Base-by-base conservation (phyloP, 2,797 vertebrate genomes). In the Zalophus californianus region DNA sequence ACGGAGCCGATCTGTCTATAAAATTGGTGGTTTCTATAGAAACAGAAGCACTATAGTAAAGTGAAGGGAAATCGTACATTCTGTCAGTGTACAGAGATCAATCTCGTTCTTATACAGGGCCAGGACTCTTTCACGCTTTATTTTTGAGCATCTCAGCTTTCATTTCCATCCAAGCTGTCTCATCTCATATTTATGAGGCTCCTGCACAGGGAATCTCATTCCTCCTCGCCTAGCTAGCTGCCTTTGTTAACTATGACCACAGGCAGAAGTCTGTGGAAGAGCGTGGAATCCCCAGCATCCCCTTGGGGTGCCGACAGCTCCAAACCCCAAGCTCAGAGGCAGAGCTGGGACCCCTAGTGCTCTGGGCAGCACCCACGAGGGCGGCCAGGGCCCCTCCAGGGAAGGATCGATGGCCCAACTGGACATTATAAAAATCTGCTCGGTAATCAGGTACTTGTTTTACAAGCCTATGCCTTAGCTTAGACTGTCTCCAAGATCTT, bases 11-110 rank as follows among this genome's bases (percentile, higher is more conserved):
- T 92, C 97, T 98, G 98, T 96, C 98, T 98, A 92, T 97, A 98
- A 98, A 97, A 98, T 70, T 98, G 96, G 96, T 97, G 97, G 98
- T 99, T 99, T 97, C 98, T 98, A 99, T 99, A 98, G 99, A 97
- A 99, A 99, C 98, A 97, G 97, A 97, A 98, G 97, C 91, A 97
- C 94, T 25, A 1, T 72, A 98, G 98, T 96, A 98, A 98, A 97
- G 97, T 5, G 21, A 97, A 97, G 98, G 97, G 94, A 97, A 97
- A 98, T 98, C 98, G 96, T 98, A 97, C 85, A 97, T 98, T 98
- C 98, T 98, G 98, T 98, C 98, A 98, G 97, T 80, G 54, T 96
- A 90, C 96, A 86, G 96, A 98, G 98, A 98, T 97, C 94, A 98
- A 97, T 98, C 97, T 97, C 93, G 82, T 96, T 97, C 97, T 96